Evolutionary conservation across 2,113 vertebrate genomes (phyloP), one percentile per base, ranked within the genome.

Genomic region (Halcyon malimbica): DNA sequence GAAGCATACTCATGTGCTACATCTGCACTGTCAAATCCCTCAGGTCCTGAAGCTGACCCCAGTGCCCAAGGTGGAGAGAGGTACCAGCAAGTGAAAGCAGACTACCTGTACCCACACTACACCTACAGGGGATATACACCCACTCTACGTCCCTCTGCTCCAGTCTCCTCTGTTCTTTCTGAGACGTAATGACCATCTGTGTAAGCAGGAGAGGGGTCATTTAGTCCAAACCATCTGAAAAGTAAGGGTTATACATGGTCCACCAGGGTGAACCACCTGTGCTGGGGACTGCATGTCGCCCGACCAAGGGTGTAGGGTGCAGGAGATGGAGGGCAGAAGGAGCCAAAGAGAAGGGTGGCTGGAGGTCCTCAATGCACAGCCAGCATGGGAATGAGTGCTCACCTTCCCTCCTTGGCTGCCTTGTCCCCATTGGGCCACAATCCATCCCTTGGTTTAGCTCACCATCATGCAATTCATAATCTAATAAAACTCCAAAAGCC

Each of bases 251-350:
- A 1, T 42, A 23, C 15, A 39, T 73, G 41, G 26, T 41, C 6
- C 23, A 12, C 20, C 7, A 29, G 25, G 21, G 28, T 60, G n/a
- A 73, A 56, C 20, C 42, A 20, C 28, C 24, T 1, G 1, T 1
- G 1, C 35, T 35, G 51, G 19, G 20, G 6, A 68, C 3, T 2
- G 9, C 7, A 4, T 1, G 4, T 15, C 4, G 1, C 4, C 4
- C 63, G 46, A 11, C 39, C 7, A 4, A 65, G 14, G 11, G 19
- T 35, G 11, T 4, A 81, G 29, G 20, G 23, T 62, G 14, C 39
- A 77, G n/a, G 41, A 69, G 35, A 42, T 0, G 0, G 37, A 39
- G 44, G 10, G n/a, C 44, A 83, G 31, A 41, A 84, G 56, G 23
- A 75, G 33, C 6, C 23, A 28, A 14, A 46, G 13, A 79, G 25